Evolutionary conservation across 2,797 vertebrate species (phyloP), one percentile per base, ranked within the genome.

Genomic region (Discoglossus pictus): DNA sequence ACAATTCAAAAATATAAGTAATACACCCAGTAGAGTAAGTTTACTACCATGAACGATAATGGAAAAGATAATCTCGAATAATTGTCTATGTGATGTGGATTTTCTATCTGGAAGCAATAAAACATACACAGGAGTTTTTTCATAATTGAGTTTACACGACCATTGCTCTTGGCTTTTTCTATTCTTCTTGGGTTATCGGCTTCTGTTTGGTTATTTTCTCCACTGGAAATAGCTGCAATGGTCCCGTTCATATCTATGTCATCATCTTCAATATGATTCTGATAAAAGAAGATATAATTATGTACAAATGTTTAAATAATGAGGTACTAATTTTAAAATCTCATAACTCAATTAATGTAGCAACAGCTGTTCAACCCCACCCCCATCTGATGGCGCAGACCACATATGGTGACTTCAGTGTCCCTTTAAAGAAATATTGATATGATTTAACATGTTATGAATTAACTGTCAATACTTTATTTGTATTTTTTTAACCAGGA

Each of bases 71-170:
- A 83, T 60, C 93, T 89, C 55, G 94, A 94, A 11, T 96, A 94
- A 84, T 94, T 94, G 83, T 95, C 94, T 87, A 96, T 96, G 84
- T 94, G 91, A 75, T 96, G 92, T n/a, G 94, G 94, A 79, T 95
- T 96, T 82, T 94, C 85, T 72, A 96, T 83, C 16, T 75, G 90
- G 75, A 93, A 94, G 75, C 91, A 96, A 76, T 82, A 83, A 73
- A 92, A 76, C 74, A 86, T 79, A 54, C 88, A 85, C 15, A 89
- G 73, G 25, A 88, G 79, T 80, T 88, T 91, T 74, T 89, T 91
- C 48, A 91, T 48, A 46, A 80, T 6, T 0, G 75, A 62, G 71
- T 91, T 76, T 36, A 51, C 16, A 35, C 63, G 74, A 1, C 38
- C 47, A 10, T 34, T 43, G 38, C 46, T 55, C 17, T 73, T 77